Evolutionary conservation across 2,888 invertebrate genomes (phyloP).

Genomic region (Oxystoma pomonae): DNA sequence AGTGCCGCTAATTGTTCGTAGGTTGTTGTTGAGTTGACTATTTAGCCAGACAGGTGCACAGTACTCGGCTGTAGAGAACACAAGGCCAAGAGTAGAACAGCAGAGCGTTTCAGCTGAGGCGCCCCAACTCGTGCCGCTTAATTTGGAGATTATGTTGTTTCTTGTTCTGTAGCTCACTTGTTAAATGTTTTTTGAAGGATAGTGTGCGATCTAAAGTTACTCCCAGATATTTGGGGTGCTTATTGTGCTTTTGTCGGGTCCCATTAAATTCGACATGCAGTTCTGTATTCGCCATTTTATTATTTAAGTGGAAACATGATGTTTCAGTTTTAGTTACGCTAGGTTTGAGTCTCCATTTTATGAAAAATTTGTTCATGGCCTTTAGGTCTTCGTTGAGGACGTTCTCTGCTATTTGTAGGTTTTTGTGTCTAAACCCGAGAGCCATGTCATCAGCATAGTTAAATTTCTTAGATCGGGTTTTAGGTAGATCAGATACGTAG

Average conservation of each 20-base stretch:
- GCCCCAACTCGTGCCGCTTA: neutral
- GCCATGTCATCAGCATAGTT: too few species aligned
- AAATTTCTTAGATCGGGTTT: too few species aligned
- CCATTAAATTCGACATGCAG: neutral
- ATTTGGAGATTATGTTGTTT: neutral
- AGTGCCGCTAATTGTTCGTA: too few species aligned
- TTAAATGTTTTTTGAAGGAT: slow-evolving; percentile 19
- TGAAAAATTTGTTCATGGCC: too few species aligned
- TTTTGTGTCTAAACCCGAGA: too few species aligned
- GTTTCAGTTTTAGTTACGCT: neutral
- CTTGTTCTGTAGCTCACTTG: slow-evolving; percentile 8
- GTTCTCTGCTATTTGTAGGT: too few species aligned
- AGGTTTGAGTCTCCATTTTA: slow-evolving; percentile 11
- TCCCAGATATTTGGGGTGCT: slow-evolving; percentile 13
- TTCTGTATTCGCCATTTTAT: neutral
- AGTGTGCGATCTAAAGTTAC: slow-evolving; percentile 16
- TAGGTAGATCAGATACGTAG: too few species aligned
- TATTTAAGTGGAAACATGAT: neutral
- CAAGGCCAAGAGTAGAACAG: too few species aligned
- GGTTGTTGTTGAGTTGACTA: too few species aligned
- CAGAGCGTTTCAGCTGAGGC: neutral
- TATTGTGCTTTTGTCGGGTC: slow-evolving; percentile 11
- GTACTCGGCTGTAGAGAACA: too few species aligned
- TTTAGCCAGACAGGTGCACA: too few species aligned
- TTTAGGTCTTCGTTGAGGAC: too few species aligned